phyloP scores from a whole-genome alignment of 2,888 invertebrate genomes.

The Sphaerophoria taeniata region DNA sequence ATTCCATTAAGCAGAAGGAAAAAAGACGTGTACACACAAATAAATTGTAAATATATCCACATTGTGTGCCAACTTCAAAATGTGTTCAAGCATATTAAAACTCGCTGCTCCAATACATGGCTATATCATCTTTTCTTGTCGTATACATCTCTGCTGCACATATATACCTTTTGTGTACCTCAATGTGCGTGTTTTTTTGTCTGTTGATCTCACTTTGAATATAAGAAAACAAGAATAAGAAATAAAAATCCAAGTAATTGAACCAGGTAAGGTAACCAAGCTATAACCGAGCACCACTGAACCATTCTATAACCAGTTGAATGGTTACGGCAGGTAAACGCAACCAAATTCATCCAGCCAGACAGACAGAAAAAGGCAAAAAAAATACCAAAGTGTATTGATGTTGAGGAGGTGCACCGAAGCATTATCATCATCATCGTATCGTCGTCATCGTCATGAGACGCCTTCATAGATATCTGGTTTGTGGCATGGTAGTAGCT shows the following conservation, averaged over 20 bases:
- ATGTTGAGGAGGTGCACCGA: conserved; percentile 51
- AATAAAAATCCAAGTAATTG: conserved; percentile 63
- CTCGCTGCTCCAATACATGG: conserved; percentile 42
- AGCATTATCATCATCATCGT: conserved; percentile 40
- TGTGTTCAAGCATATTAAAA: conserved; percentile 65
- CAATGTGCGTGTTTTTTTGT: conserved; percentile 47
- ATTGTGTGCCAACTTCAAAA: conserved; percentile 56
- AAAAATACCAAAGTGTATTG: conserved; percentile 39
- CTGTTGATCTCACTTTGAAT: conserved; percentile 30
- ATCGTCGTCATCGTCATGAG: conserved; percentile 18
- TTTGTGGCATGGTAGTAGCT: conserved; percentile 69
- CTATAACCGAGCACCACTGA: conserved; percentile 59
- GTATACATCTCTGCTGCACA: conserved; percentile 43
- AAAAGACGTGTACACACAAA: conserved; percentile 3
- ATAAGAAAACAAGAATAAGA: conserved; percentile 12
- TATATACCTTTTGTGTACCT: conserved; percentile 12
- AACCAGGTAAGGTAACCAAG: conserved; percentile 73
- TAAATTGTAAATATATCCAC: conserved; percentile 46
- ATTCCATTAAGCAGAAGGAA: conserved; percentile 59
- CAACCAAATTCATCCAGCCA: conserved; percentile 61
- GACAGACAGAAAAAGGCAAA: conserved; percentile 44
- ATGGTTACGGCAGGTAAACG: conserved; percentile 64
- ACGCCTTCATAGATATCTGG: conserved; percentile 55
- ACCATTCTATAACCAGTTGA: conserved; percentile 72
- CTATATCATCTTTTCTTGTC: conserved; percentile 13